phyloP scores from a whole-genome alignment of 2,888 invertebrate genomes.

The Aleiodes alternator region DNA sequence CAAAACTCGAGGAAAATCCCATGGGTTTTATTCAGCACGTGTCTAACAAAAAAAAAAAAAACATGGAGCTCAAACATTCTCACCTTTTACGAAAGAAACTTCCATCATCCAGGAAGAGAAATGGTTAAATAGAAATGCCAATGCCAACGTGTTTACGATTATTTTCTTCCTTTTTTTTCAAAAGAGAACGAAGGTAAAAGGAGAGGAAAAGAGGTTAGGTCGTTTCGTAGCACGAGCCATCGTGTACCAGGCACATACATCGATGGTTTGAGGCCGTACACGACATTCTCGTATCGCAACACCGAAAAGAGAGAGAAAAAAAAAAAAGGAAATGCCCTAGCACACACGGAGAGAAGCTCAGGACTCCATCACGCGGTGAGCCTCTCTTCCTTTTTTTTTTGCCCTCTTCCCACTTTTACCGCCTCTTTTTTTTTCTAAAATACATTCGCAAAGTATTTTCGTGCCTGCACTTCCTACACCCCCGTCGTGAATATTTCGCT shows the following conservation, averaged over 20 bases:
- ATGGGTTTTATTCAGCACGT: conserved; percentile 7
- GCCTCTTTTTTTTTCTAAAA: conserved; percentile 37
- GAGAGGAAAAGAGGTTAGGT: conserved; percentile 34
- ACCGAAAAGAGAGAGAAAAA: too few species aligned
- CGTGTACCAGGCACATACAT: conserved; percentile 46
- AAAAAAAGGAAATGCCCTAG: not conserved
- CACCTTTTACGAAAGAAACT: conserved; percentile 2
- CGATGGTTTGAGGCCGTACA: conserved; percentile 35
- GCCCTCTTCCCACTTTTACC: conserved; percentile 38
- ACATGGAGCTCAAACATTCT: not conserved
- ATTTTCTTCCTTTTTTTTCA: too few species aligned
- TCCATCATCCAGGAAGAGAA: not conserved
- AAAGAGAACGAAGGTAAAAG: not conserved
- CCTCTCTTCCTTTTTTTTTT: conserved; percentile 15
- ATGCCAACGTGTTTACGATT: too few species aligned
- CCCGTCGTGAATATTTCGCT: conserved; percentile 24
- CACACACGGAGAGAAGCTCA: conserved; percentile 24
- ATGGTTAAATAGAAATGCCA: not conserved
- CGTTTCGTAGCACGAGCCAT: conserved; percentile 38
- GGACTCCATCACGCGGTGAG: conserved; percentile 42
- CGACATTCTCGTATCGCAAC: conserved; percentile 41
- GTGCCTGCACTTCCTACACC: conserved; percentile 30
- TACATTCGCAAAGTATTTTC: conserved; percentile 52
- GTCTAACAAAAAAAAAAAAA: conserved; percentile 5
- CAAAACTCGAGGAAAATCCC: not conserved